These are phyloP conservation scores for Drosophila watanabei DNA, from an alignment of 1,140 invertebrate species.

Conservation along the genomic window DNA sequence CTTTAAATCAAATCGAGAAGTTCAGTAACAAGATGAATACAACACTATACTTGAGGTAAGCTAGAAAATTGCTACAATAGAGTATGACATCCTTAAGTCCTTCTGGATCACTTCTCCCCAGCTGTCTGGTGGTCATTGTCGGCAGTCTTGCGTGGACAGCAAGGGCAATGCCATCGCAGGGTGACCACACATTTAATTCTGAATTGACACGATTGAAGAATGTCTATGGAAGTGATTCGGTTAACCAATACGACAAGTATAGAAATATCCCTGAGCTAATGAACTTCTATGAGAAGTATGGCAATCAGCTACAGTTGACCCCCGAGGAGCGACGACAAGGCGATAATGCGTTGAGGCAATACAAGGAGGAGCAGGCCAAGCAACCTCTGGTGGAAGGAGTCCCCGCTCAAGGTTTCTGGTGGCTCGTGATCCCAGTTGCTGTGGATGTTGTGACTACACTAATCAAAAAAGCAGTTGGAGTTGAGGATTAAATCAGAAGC, in stretches of 20 bases:
- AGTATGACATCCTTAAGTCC: background rate
- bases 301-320: background rate
- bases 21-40: slow-evolving; percentile 1
- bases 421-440: background rate
- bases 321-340: background rate
- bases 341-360: background rate
- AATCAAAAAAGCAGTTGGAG: background rate
- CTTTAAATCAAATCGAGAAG: background rate
- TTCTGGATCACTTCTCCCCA: background rate
- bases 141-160: background rate
- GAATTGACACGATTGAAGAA: background rate
- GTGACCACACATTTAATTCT: background rate
- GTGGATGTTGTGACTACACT: background rate
- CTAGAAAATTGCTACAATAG: background rate
- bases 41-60: background rate
- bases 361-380: background rate
- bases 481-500: background rate
- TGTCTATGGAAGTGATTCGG: background rate
- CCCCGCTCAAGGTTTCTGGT: background rate
- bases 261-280: background rate
- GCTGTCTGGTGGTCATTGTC: slow-evolving; percentile 3
- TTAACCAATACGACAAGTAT: background rate
- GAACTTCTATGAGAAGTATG: background rate
- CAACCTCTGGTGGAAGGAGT: background rate
- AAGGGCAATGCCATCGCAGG: background rate